Conservation (phyloP, 2,113 vertebrate species). For the Pavo muticus region DNA sequence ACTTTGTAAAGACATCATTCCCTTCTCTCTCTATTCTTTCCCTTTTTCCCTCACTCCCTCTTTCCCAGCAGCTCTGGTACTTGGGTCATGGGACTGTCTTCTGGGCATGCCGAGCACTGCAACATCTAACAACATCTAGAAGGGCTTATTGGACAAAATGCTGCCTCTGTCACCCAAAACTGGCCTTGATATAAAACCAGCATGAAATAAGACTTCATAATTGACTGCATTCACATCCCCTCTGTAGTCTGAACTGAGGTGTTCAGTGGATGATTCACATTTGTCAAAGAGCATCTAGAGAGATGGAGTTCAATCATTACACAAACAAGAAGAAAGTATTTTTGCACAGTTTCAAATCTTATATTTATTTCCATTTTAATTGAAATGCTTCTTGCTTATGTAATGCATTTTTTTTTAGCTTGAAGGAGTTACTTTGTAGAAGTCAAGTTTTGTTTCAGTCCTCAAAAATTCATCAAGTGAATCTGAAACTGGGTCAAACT, state of each 20-base stretch:
- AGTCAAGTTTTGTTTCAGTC: background rate
- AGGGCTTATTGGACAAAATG: background rate
- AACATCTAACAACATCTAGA: background rate
- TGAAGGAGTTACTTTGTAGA: background rate
- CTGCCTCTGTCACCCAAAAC: background rate
- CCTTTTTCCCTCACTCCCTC: background rate
- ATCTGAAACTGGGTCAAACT: background rate
- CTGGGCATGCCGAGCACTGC: accelerated
- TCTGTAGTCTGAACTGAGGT: background rate
- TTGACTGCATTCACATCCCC: background rate
- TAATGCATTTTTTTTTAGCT: background rate
- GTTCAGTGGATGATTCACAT: background rate
- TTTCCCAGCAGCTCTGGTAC: background rate
- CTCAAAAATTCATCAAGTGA: background rate
- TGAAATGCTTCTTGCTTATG: background rate
- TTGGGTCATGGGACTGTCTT: background rate
- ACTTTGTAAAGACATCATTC: accelerated
- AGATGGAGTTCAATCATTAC: background rate
- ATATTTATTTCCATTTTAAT: background rate
- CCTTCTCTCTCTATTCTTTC: background rate
- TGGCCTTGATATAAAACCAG: background rate
- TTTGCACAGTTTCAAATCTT: background rate
- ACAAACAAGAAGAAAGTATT: background rate
- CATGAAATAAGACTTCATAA: background rate
- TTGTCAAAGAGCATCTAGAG: background rate